A percentile compares a stretch with the other conserved stretches of the same genome.
Conservation (phyloP, 37 sponge, comb jelly and placozoan species). For the Spongilla lacustris region DNA sequence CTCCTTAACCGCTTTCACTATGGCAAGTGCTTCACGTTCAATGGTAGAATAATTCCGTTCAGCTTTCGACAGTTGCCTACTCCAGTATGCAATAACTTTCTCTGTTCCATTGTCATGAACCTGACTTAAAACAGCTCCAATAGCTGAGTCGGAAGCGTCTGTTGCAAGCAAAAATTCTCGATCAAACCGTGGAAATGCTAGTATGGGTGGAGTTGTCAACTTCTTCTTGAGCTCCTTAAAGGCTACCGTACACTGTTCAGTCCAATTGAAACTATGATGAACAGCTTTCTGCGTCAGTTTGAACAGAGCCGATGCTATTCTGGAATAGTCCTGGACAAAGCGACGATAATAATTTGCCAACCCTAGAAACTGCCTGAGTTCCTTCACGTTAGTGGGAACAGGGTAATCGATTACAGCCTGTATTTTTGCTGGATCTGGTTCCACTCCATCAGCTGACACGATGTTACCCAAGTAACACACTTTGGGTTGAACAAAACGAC, state of each 20-base stretch:
- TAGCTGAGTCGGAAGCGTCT: conserved; percentile 32
- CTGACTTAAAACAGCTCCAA: conserved; percentile 49
- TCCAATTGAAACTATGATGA: conserved; percentile 16
- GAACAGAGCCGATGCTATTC: conserved; percentile 37
- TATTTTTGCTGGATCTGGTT: conserved; percentile 25
- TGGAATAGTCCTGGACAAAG: conserved; percentile 31
- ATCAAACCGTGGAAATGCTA: conserved; percentile 29
- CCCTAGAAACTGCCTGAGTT: conserved; percentile 37
- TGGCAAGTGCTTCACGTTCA: conserved; percentile 38
- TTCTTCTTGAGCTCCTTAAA: conserved; percentile 36
- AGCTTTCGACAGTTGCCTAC: conserved; percentile 28
- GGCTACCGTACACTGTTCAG: conserved; percentile 13
- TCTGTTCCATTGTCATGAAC: conserved; percentile 33
- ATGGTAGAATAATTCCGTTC: conserved; percentile 42
- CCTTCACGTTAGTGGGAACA: conserved; percentile 20
- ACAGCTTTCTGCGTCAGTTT: conserved; percentile 22
- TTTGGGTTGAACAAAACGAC: conserved; percentile 16
- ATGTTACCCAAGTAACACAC: conserved; percentile 50
- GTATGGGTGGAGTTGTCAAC: conserved; percentile 20
- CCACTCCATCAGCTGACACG: conserved; percentile 30
- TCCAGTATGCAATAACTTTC: conserved; percentile 40
- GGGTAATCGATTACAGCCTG: conserved; percentile 45
- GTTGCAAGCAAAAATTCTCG: conserved; percentile 10
- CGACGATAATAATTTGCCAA: conserved; percentile 30
- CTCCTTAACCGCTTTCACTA: conserved; percentile 22